phyloP scores from a whole-genome alignment of 2,113 vertebrate species.

The Alaudala cheleensis region DNA sequence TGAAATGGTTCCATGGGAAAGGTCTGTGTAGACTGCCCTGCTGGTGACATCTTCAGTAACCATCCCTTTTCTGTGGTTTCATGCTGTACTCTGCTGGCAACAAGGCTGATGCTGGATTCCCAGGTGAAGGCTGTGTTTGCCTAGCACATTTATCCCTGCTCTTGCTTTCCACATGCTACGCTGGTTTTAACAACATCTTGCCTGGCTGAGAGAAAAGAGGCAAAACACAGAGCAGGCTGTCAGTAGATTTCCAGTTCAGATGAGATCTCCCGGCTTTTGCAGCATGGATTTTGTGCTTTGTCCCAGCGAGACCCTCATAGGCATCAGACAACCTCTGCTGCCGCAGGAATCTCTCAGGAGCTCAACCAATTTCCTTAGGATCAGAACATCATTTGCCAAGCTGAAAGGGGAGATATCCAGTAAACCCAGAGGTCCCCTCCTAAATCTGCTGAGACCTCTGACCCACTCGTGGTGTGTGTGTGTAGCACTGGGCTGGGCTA shows the following conservation, averaged over 20 bases:
- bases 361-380: rapidly evolving
- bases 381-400: not conserved
- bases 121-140: not conserved
- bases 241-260: not conserved
- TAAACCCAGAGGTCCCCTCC: not conserved
- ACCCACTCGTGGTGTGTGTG: rapidly evolving
- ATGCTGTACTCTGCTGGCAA: not conserved
- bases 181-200: not conserved
- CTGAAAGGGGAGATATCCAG: not conserved
- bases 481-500: not conserved
- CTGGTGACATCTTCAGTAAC: not conserved
- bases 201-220: not conserved
- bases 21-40: not conserved
- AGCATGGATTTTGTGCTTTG: not conserved
- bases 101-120: not conserved
- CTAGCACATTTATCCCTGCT: not conserved
- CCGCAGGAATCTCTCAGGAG: rapidly evolving
- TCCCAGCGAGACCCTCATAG: not conserved
- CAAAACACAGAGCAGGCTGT: not conserved
- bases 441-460: not conserved
- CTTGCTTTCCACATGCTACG: not conserved
- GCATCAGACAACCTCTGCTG: not conserved
- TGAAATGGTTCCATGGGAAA: not conserved
- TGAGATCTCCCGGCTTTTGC: not conserved
- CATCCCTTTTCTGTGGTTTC: not conserved